These are phyloP conservation scores for Platyrinchus mystaceus DNA, from an alignment of 2,797 vertebrate genomes.

Conservation along the genomic window DNA sequence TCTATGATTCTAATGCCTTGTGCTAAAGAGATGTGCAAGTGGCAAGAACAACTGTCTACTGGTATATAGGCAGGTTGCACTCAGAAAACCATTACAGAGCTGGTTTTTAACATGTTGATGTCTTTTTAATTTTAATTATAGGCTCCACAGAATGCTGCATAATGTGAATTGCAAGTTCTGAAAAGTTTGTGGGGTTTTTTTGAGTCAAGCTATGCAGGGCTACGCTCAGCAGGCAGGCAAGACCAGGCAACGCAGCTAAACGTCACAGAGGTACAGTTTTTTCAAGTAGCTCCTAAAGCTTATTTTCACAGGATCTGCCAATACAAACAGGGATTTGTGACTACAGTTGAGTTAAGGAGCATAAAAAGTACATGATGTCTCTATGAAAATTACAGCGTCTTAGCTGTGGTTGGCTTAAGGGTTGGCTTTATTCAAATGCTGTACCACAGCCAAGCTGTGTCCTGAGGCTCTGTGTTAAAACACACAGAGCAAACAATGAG, in stretches of 20 bases:
- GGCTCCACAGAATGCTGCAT: neutral
- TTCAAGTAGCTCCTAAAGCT: constrained; percentile 33
- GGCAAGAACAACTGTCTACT: neutral
- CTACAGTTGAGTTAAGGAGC: constrained; percentile 41
- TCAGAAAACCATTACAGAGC: neutral
- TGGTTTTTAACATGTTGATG: neutral
- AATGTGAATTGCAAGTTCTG: neutral
- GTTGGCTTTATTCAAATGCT: constrained; percentile 43
- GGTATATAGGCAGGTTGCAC: neutral
- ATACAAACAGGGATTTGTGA: constrained; percentile 65
- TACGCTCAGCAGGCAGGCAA: neutral
- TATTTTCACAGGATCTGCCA: constrained; percentile 41
- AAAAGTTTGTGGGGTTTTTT: neutral
- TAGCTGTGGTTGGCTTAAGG: constrained; percentile 58
- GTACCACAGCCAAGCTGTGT: constrained; percentile 39
- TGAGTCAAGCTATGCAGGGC: neutral
- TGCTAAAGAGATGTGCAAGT: neutral
- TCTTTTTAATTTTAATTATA: neutral
- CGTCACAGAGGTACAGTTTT: constrained; percentile 14
- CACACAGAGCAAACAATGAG: constrained; percentile 44
- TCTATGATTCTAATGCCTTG: neutral
- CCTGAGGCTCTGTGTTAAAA: constrained; percentile 52
- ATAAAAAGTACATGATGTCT: constrained; percentile 65
- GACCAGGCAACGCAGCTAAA: neutral
- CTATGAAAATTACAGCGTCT: constrained; percentile 56